Evolutionary conservation across 2,888 invertebrate genomes (phyloP).

Genomic region (Drosophila pegasa): DNA sequence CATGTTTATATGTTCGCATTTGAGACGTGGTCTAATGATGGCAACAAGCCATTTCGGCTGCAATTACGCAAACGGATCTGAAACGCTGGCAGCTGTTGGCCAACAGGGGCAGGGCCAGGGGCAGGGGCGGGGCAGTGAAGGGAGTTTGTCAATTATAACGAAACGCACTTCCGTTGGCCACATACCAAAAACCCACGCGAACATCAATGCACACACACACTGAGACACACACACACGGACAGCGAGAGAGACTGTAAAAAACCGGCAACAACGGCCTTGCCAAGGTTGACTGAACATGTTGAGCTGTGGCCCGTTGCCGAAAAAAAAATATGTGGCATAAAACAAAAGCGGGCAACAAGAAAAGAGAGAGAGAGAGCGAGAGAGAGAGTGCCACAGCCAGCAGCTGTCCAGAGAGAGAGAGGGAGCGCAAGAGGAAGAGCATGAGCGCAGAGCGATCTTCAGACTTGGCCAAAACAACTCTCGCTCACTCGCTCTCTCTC

Average conservation of each 20-base stretch:
- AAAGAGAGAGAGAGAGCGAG: slow-evolving; percentile 60
- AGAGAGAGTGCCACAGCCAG: slow-evolving; percentile 12
- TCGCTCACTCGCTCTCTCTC: slow-evolving; percentile 24
- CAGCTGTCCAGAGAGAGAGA: slow-evolving; percentile 19
- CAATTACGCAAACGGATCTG: slow-evolving; percentile 66
- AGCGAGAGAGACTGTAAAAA: slow-evolving; percentile 58
- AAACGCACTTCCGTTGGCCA: slow-evolving; percentile 72
- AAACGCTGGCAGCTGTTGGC: slow-evolving; percentile 48
- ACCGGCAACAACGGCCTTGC: slow-evolving; percentile 84
- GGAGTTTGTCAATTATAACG: slow-evolving; percentile 62
- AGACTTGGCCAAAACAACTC: slow-evolving; percentile 31
- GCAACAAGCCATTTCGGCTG: slow-evolving; percentile 62
- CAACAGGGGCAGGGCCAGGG: neutral
- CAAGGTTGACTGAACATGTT: slow-evolving; percentile 83
- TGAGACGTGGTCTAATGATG: slow-evolving; percentile 64
- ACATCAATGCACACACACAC: slow-evolving; percentile 34
- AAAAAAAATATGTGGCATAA: slow-evolving; percentile 66
- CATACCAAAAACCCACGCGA: slow-evolving; percentile 71
- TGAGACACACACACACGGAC: slow-evolving; percentile 32
- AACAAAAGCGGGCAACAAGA: slow-evolving; percentile 63
- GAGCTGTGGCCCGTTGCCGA: slow-evolving; percentile 52
- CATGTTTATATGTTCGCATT: slow-evolving; percentile 43
- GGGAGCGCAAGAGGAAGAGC: slow-evolving; percentile 24
- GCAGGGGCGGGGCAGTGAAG: slow-evolving; percentile 12
- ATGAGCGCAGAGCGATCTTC: slow-evolving; percentile 8